Conservation (phyloP, 2,797 vertebrate genomes). For the Paratrypauchen microcephalus region DNA sequence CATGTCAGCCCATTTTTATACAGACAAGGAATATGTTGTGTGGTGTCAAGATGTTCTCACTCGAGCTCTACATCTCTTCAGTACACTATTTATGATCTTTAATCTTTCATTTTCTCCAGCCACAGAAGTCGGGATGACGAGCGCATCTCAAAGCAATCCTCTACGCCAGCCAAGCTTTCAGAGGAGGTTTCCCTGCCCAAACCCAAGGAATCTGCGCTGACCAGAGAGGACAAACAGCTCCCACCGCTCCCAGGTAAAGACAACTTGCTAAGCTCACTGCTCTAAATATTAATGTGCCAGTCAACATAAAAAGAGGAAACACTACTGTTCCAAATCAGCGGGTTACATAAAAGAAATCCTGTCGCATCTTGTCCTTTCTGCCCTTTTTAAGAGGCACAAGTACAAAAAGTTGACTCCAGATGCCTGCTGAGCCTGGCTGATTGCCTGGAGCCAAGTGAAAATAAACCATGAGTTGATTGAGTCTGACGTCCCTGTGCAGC, state of each 20-base stretch:
- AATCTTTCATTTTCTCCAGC: slow-evolving; percentile 61
- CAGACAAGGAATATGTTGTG: slow-evolving; percentile 3
- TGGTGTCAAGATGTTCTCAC: slow-evolving; percentile 21
- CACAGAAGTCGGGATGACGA: slow-evolving; percentile 94
- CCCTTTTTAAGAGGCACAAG: slow-evolving; percentile 47
- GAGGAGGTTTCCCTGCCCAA: slow-evolving; percentile 84
- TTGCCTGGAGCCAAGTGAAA: slow-evolving; percentile 64
- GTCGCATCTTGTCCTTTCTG: slow-evolving; percentile 38
- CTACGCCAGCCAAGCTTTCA: slow-evolving; percentile 85
- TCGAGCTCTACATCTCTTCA: slow-evolving; percentile 28
- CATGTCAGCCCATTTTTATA: slow-evolving; percentile 2
- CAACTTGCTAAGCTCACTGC: not conserved
- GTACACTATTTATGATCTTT: slow-evolving; percentile 43
- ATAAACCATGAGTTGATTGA: slow-evolving; percentile 71
- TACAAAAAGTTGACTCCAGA: slow-evolving; percentile 45
- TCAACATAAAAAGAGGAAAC: not conserved
- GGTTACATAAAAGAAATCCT: slow-evolving; percentile 21
- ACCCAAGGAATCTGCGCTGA: slow-evolving; percentile 79
- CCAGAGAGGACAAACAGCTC: slow-evolving; percentile 87
- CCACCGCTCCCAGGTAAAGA: slow-evolving; percentile 90
- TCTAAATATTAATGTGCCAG: not conserved
- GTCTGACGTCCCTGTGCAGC: slow-evolving; percentile 68
- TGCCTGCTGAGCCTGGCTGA: slow-evolving; percentile 64
- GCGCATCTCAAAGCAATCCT: slow-evolving; percentile 84
- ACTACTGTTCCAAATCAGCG: not conserved